A percentile compares a stretch with the other conserved stretches of the same genome.
These are phyloP conservation scores for Rhinophrynus dorsalis DNA, from an alignment of 2,797 vertebrate species.

Conservation along the genomic window DNA sequence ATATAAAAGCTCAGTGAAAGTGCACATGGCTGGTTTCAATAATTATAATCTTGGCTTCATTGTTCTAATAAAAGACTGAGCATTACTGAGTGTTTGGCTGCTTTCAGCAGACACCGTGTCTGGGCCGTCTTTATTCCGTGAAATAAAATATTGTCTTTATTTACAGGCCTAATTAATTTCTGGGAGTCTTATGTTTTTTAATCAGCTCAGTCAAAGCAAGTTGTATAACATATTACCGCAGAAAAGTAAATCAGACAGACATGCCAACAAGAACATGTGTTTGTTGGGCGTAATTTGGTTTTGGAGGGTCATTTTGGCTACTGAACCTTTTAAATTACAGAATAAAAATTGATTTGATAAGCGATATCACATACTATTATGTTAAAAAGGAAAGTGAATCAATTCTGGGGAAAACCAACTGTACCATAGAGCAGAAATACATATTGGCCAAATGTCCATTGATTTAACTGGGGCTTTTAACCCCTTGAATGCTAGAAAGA, in stretches of 20 bases:
- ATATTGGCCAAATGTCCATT: no score
- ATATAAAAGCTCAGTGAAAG: slow-evolving; percentile 21
- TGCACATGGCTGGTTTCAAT: slow-evolving; percentile 53
- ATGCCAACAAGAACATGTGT: not conserved
- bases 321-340: slow-evolving; percentile 1
- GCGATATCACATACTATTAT: not conserved
- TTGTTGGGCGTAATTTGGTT: not conserved
- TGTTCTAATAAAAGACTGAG: slow-evolving; percentile 57
- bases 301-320: not conserved
- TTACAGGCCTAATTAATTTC: slow-evolving; percentile 57
- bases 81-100: slow-evolving; percentile 52
- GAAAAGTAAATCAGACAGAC: slow-evolving; percentile 18
- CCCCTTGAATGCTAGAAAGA: no score
- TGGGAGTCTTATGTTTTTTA: slow-evolving; percentile 41
- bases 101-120: slow-evolving; percentile 59
- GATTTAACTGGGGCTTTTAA: no score
- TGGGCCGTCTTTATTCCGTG: slow-evolving; percentile 53
- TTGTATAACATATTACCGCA: slow-evolving; percentile 51
- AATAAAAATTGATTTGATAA: not conserved
- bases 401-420: no score
- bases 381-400: no score
- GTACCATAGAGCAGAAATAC: no score
- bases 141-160: slow-evolving; percentile 56
- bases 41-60: slow-evolving; percentile 60
- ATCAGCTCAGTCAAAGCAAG: slow-evolving; percentile 37